These are phyloP conservation scores for Accipiter superciliosus DNA, from an alignment of 2,797 vertebrate genomes.

Conservation along the genomic window DNA sequence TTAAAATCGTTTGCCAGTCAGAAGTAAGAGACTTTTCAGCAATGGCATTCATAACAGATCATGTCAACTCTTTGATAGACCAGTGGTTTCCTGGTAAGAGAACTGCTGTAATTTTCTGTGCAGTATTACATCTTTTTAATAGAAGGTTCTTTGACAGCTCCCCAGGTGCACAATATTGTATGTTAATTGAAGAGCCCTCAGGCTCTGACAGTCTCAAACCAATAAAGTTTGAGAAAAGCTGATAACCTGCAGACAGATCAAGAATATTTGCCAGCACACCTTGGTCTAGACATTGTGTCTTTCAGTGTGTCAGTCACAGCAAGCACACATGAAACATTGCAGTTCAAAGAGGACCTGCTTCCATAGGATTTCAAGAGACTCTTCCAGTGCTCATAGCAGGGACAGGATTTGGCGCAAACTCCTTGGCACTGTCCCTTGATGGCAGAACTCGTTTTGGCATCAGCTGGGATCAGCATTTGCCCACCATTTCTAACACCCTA, in stretches of 20 bases:
- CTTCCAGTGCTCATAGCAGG: neutral
- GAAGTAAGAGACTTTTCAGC: conserved; percentile 95
- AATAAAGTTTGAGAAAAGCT: neutral
- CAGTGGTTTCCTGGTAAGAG: conserved; percentile 98
- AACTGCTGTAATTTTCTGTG: neutral
- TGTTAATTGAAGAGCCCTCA: conserved; percentile 14
- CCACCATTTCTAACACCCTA: neutral
- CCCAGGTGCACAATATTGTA: neutral
- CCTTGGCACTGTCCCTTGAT: neutral
- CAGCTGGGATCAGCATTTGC: neutral
- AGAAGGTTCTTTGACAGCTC: conserved; percentile 9
- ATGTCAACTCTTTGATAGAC: conserved; percentile 93
- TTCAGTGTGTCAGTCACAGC: neutral
- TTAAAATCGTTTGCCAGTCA: conserved; percentile 95
- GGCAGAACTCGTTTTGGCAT: neutral
- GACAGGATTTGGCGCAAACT: neutral
- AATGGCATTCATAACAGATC: conserved; percentile 97
- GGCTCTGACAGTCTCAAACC: neutral
- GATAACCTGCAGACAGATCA: neutral
- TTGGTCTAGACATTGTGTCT: neutral
- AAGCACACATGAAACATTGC: neutral
- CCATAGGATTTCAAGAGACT: neutral
- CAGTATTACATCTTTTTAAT: neutral
- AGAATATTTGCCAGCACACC: neutral
- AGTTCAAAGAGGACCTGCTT: neutral